Conservation (phyloP, 1,140 invertebrate species). For the Drosophila yakuba region DNA sequence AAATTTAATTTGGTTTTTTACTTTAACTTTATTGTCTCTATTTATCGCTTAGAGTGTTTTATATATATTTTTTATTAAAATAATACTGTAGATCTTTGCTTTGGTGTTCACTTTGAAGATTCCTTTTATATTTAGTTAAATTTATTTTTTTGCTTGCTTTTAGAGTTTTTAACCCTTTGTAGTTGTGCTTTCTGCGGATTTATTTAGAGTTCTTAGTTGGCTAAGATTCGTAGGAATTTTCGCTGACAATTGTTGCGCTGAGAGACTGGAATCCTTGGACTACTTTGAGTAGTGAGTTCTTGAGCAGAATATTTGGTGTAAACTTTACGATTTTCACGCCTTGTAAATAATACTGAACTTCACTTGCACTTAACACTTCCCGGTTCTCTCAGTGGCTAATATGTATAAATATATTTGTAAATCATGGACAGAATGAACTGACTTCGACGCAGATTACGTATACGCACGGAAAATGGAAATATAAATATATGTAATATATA, state of each 20-base stretch:
- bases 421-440: slow-evolving; percentile 56
- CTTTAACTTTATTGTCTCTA: slow-evolving; percentile 56
- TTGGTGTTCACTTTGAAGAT: slow-evolving; percentile 35
- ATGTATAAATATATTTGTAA: slow-evolving; percentile 48
- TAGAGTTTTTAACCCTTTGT: slow-evolving; percentile 53
- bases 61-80: slow-evolving; percentile 39
- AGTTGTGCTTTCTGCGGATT: slow-evolving; percentile 1
- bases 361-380: slow-evolving; percentile 47
- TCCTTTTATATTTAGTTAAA: slow-evolving; percentile 13
- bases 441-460: slow-evolving; percentile 51
- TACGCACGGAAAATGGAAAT: slow-evolving; percentile 48
- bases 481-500: slow-evolving; percentile 12
- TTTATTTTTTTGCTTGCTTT: slow-evolving; percentile 9
- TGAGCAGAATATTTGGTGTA: slow-evolving; percentile 32
- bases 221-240: slow-evolving; percentile 44
- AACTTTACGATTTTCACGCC: slow-evolving; percentile 26
- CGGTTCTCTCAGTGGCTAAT: slow-evolving; percentile 41
- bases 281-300: slow-evolving; percentile 52
- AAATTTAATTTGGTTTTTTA: slow-evolving; percentile 42
- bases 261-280: slow-evolving; percentile 33
- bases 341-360: slow-evolving; percentile 56
- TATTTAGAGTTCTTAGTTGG: slow-evolving; percentile 20
- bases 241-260: slow-evolving; percentile 51
- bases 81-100: slow-evolving; percentile 51
- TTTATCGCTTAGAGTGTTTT: slow-evolving; percentile 38